Base-by-base conservation (phyloP, 64 coral and sea anemone species). In the Pocillopora damicornis region DNA sequence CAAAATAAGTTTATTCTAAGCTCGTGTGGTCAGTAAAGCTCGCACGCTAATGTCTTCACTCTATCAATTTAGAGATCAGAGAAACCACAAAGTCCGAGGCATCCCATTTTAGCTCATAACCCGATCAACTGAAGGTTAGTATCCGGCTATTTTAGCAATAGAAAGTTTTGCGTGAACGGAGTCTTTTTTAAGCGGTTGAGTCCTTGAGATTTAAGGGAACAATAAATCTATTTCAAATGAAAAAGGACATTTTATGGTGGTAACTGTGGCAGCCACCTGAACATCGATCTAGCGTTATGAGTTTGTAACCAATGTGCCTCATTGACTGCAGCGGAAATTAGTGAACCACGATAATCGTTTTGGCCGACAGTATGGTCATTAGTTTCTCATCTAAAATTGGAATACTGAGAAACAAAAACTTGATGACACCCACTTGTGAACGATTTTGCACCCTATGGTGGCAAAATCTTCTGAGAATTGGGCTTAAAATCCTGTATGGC, bases 311-410 rank as follows among this genome's bases (percentile, higher is more conserved):
- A 25, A 20, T n/a, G 5, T 23, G 22, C 22, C 67, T 30, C 5
- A 71, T 23, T 25, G 67, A 71, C 20, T 71, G 73, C 73, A 42
- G 75, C 75, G 75, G 75, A 77, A 77, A 77, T 37, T 77, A 15
- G 75, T 77, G 11, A 45, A 77, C 37, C 37, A 77, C 42, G 75
- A 77, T 77, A 77, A 77, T 77, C 75, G 75, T 57, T 77, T 77
- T 77, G 75, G 75, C 38, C 75, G 75, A 77, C 75, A 51, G 8
- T 38, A 77, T 77, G 56, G 22, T 58, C 45, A 77, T 77, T 23
- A 71, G 22, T 71, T 71, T 26, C 67, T 71, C 11, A 71, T 20
- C 67, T 71, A 10, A 71, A 71, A n/a, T 71, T 71, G 25, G 67
- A 23, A 71, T 71, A 23, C 25, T 71, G 67, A 71, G 67, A 71